A percentile compares a stretch with the other conserved stretches of the same genome.
These are phyloP conservation scores for Sinodicranocentrus sp. DNA, from an alignment of 2,888 invertebrate genomes.

Conservation along the genomic window DNA sequence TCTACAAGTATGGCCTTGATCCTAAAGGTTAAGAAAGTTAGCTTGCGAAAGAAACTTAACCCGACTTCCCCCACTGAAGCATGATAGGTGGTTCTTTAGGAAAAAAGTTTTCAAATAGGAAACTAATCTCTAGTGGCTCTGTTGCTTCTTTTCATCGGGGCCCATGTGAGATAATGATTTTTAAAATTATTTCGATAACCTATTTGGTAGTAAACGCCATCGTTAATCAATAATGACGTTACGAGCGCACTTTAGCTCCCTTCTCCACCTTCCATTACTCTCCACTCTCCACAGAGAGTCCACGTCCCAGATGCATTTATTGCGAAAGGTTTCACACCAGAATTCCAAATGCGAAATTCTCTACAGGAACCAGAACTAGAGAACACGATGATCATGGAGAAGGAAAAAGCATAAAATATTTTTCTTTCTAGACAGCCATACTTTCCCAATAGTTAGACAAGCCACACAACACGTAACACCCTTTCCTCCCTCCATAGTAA, in stretches of 20 bases:
- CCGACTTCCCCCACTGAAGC: background rate
- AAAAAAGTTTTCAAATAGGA: too few species aligned
- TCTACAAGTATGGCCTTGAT: constrained; percentile 31
- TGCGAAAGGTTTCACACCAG: background rate
- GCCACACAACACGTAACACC: constrained; percentile 18
- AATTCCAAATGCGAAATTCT: too few species aligned
- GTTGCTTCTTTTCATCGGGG: background rate
- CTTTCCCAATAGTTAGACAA: too few species aligned
- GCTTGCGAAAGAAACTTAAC: background rate
- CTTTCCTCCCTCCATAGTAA: constrained; percentile 24
- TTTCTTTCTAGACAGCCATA: too few species aligned
- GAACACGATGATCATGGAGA: too few species aligned
- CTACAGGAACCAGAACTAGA: too few species aligned
- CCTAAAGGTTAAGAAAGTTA: constrained; percentile 35
- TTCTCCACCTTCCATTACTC: too few species aligned
- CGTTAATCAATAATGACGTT: constrained; percentile 22
- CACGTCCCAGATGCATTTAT: too few species aligned
- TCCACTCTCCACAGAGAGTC: background rate
- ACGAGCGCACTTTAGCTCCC: too few species aligned
- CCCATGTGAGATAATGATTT: constrained; percentile 45
- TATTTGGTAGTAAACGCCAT: background rate
- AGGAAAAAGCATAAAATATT: too few species aligned
- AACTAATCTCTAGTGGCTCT: too few species aligned
- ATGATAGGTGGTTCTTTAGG: too few species aligned
- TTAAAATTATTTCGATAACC: constrained; percentile 49